Base-by-base conservation (phyloP, 2,888 invertebrate genomes). In the Pammene fasciana region DNA sequence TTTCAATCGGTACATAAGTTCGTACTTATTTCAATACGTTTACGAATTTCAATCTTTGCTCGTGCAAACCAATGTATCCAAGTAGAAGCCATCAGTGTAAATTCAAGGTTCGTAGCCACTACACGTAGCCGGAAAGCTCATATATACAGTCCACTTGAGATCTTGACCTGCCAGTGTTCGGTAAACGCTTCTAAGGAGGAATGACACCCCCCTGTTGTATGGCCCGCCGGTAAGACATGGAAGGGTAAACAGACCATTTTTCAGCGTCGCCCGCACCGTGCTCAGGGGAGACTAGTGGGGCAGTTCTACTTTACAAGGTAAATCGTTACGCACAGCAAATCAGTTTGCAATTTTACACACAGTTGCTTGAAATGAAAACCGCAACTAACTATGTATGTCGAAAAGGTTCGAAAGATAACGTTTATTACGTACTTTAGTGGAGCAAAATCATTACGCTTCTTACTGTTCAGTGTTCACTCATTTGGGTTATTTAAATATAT, bases 181-280 rank as follows among this genome's bases (percentile, higher is more conserved):
- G 26, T 26, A 26, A 26, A 26, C 26, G 26, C 4, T 26, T 26
- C 2, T 4, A 26, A 26, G 26, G 26, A 26, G 26, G 26, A 26
- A 26, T 26, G 26, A 26, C n/a, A n/a, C 26, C 26, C 26, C 38
- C 8, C 38, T 10, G 60, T 65, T 59, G 65, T 65, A 65, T 65
- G 48, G 65, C 60, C 70, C 60, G 18, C 60, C 38, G 46, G 57
- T 55, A 65, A 70, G 70, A 60, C 60, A 65, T 45, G 26, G 54
- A 26, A 52, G 54, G 72, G 73, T 70, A 76, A 78, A 77, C 77
- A 78, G 78, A 74, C 74, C 62, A 83, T 82, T 82, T 80, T 76
- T 85, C 80, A 79, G 73, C 74, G 81, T 81, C 80, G 78, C 72
- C 72, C 75, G 71, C 82, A 81, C 75, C 72, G 77, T 75, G 73